These are phyloP conservation scores for Drosophila pseudoananassae DNA, from an alignment of 1,140 invertebrate genomes.

Conservation along the genomic window DNA sequence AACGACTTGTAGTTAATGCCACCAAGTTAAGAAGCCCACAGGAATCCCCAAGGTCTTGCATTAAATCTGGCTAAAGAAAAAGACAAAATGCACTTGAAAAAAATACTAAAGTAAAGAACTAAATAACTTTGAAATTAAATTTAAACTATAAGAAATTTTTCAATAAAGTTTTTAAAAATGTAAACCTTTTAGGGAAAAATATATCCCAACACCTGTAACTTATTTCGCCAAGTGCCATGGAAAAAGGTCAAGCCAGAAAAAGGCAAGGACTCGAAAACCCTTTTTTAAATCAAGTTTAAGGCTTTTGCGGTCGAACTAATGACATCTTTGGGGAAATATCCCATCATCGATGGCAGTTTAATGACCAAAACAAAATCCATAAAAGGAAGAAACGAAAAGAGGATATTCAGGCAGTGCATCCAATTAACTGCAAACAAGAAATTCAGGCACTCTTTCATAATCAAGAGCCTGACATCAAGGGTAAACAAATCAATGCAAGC, in stretches of 20 bases:
- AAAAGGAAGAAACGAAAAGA: conserved; percentile 4
- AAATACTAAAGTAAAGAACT: not conserved
- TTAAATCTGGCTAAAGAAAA: too few species aligned
- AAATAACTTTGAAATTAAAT: not conserved
- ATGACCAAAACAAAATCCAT: conserved; percentile 3
- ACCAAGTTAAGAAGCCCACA: conserved; percentile 43
- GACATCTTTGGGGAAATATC: conserved; percentile 61
- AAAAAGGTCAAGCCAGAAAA: not conserved
- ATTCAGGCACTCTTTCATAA: conserved; percentile 19
- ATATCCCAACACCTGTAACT: not conserved
- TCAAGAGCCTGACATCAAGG: conserved; percentile 12
- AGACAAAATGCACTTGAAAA: not conserved
- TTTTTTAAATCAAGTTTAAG: conserved; percentile 56
- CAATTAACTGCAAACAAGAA: conserved; percentile 58
- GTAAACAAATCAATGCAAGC: conserved; percentile 24
- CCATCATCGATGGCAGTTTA: conserved; percentile 23
- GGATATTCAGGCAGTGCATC: conserved; percentile 45
- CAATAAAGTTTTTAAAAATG: too few species aligned
- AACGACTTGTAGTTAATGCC: conserved; percentile 77
- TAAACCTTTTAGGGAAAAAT: not conserved
- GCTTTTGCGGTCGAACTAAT: conserved; percentile 52
- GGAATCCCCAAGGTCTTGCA: not conserved
- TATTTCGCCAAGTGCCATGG: not conserved
- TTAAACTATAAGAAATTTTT: too few species aligned
- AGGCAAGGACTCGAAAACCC: not conserved